phyloP scores from a whole-genome alignment of 2,113 vertebrate genomes.

The Poecilia latipinna region DNA sequence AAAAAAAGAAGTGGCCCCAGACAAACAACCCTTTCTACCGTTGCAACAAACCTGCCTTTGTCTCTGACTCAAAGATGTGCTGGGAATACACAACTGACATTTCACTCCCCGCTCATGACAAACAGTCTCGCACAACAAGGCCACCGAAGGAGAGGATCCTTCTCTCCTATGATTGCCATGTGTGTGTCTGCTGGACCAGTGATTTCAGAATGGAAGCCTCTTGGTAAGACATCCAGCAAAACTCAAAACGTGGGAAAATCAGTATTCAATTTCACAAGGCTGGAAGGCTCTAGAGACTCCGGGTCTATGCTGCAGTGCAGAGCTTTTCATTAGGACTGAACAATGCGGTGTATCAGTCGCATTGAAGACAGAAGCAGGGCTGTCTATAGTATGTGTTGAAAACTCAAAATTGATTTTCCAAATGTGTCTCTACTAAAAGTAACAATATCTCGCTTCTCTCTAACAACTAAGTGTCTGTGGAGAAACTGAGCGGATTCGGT shows the following conservation, averaged over 20 bases:
- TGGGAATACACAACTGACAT: slow-evolving; percentile 2
- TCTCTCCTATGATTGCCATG: not conserved
- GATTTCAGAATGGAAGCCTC: slow-evolving; percentile 22
- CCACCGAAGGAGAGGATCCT: slow-evolving; percentile 2
- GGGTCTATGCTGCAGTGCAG: slow-evolving; percentile 1
- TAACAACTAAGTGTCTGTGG: slow-evolving; percentile 41
- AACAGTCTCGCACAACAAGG: not conserved
- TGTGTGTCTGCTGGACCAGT: not conserved
- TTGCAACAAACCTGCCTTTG: not conserved
- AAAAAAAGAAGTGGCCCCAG: slow-evolving; percentile 25
- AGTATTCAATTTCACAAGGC: not conserved
- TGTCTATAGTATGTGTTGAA: slow-evolving; percentile 19
- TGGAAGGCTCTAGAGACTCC: not conserved
- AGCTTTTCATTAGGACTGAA: slow-evolving; percentile 16
- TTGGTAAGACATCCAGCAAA: slow-evolving; percentile 9
- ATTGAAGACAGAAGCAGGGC: slow-evolving; percentile 24
- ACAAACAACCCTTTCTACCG: slow-evolving; percentile 35
- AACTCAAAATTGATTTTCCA: slow-evolving; percentile 32
- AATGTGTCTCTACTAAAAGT: slow-evolving; percentile 20
- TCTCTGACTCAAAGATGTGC: slow-evolving; percentile 20
- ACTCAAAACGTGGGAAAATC: slow-evolving; percentile 15
- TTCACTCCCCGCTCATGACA: not conserved
- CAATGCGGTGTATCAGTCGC: slow-evolving; percentile 24
- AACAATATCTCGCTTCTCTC: slow-evolving; percentile 27
- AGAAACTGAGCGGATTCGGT: slow-evolving; percentile 48